Percentiles rank a stretch among this genome's conserved stretches.
These are phyloP conservation scores for Cryptomyrus ogoouensis DNA, from an alignment of 2,113 vertebrate species.

Conservation along the genomic window DNA sequence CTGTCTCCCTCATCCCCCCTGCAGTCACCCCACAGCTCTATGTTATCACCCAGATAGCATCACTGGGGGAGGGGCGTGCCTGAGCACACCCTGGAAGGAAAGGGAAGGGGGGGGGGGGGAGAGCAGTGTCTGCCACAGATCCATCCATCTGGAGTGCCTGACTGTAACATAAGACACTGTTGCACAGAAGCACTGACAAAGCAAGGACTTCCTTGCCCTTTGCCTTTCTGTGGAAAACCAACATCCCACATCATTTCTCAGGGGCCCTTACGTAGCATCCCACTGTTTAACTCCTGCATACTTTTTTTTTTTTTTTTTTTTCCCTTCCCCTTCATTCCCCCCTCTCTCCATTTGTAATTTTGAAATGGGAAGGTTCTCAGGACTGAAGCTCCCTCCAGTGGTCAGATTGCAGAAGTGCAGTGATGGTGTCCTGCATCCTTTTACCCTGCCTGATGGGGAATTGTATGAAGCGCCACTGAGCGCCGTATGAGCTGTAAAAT, in stretches of 20 bases:
- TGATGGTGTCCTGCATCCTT: neutral
- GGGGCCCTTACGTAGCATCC: neutral
- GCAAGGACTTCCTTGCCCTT: constrained; percentile 12
- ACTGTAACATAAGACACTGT: neutral
- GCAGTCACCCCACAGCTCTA: constrained; percentile 70
- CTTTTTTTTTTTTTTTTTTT: neutral
- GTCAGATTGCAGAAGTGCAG: neutral
- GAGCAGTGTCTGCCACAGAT: neutral
- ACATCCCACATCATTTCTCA: neutral
- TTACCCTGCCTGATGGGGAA: neutral
- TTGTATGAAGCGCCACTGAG: neutral
- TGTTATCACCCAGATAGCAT: constrained; percentile 39
- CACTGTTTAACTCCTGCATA: neutral
- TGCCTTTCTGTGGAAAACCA: constrained; percentile 3
- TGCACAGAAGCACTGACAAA: constrained; percentile 18
- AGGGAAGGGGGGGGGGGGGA: neutral
- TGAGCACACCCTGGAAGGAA: neutral
- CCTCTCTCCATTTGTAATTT: neutral
- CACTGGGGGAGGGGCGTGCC: neutral
- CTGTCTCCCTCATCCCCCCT: constrained; percentile 77
- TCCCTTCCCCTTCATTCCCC: neutral
- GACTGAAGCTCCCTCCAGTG: constrained; percentile 1
- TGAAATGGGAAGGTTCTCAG: neutral
- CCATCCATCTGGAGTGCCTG: neutral
- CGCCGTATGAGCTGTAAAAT: neutral